These are phyloP conservation scores for Tetrax tetrax DNA, from an alignment of 2,113 vertebrate genomes.

Conservation along the genomic window DNA sequence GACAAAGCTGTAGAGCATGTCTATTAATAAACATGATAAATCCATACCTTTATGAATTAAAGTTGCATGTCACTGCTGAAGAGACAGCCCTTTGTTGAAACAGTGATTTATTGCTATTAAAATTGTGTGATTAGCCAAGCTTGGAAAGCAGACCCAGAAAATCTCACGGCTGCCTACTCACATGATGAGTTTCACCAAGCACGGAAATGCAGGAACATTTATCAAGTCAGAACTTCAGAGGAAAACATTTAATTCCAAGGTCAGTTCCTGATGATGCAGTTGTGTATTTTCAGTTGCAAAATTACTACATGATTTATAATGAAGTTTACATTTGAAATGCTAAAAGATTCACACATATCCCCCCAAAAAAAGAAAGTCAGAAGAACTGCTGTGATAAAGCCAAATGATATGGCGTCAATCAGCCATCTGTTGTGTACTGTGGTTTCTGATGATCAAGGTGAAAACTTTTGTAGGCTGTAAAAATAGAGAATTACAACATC, in stretches of 20 bases:
- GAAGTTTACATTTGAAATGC: background rate
- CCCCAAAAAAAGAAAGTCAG: background rate
- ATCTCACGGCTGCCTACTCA: constrained; percentile 33
- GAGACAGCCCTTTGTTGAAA: constrained; percentile 38
- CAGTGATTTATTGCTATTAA: constrained; percentile 54
- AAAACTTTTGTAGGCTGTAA: constrained; percentile 15
- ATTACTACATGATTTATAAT: background rate
- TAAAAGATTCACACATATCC: background rate
- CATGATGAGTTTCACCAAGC: constrained; percentile 30
- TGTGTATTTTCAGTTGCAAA: background rate
- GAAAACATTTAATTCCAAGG: constrained; percentile 27
- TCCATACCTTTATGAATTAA: constrained; percentile 17
- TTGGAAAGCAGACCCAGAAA: constrained; percentile 48
- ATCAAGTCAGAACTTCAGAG: background rate
- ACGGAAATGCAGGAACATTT: background rate
- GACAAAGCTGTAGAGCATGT: constrained; percentile 1
- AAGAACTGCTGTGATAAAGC: background rate
- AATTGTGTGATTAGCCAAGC: constrained; percentile 36
- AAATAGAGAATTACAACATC: background rate
- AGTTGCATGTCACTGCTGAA: background rate
- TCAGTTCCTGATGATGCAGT: background rate
- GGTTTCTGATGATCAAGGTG: constrained; percentile 36
- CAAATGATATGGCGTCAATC: background rate
- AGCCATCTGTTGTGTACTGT: constrained; percentile 33
- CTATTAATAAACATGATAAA: constrained; percentile 46